Evolutionary conservation across 1,140 invertebrate genomes (phyloP), one percentile per base, ranked within the genome.

Genomic region (Campoletis sonorensis): DNA sequence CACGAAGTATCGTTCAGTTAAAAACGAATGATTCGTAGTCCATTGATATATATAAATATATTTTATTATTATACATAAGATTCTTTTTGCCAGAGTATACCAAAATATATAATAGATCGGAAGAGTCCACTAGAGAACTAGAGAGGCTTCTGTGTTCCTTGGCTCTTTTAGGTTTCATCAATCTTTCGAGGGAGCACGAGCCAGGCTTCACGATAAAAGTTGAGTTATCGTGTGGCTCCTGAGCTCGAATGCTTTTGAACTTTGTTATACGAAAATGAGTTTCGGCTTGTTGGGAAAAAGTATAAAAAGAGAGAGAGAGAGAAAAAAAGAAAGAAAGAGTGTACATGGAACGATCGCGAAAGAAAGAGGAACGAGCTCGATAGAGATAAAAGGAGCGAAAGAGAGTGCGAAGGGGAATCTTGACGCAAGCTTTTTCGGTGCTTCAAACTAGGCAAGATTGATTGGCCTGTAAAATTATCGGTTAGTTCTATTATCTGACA

Each of bases 211-310:
- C 72, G 72, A 75, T 75, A 75, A 75, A 75, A 75, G 72, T 58
- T 75, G 49, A 75, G 49, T 75, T 75, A 75, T 75, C 72, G 71
- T 73, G 72, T 54, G 49, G 49, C 72, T 58, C 72, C 21, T 15
- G 26, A 58, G 72, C 72, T 58, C 72, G 33, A 58, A 45, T 75
- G 72, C 72, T 75, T 75, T 75, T 75, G 72, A 75, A 75, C 72
- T 75, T 75, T 75, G 72, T 30, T 75, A 58, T 54, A 75, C 72
- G 72, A 75, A 75, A 75, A 75, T 75, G 45, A 75, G 72, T 75
- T 75, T 27, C 72, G 49, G 72, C 72, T 67, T 67, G 61, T 64
- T 21, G 21, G 18, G 21, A 64, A 23, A 64, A 13, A 67, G 23
- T 8, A 23, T 11, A 23, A 23, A 23, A 21, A 58, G 54, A 58